Evolutionary conservation across 2,888 invertebrate species (phyloP).

Genomic region (Idaea dimidiata): DNA sequence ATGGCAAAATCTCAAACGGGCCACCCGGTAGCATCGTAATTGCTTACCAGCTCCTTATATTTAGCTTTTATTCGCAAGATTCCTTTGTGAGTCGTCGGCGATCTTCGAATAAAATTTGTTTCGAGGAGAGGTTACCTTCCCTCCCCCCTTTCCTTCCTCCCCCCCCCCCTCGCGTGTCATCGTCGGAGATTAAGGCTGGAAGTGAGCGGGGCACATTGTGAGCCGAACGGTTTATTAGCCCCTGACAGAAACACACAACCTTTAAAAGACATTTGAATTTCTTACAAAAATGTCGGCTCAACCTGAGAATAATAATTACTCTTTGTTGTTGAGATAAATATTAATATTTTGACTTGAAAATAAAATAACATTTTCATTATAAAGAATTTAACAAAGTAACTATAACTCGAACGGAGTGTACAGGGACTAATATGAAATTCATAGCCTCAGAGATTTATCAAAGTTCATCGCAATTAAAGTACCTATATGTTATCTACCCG

Average conservation of each 20-base stretch:
- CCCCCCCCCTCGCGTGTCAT: conserved; percentile 7
- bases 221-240: conserved; percentile 22
- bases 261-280: conserved; percentile 4
- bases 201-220: conserved; percentile 13
- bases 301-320: not conserved
- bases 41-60: conserved; percentile 39
- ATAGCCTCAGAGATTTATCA: not conserved
- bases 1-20: conserved; percentile 19
- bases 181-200: conserved; percentile 13
- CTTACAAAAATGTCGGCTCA: not conserved
- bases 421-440: not conserved
- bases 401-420: not conserved
- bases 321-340: not conserved
- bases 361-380: not conserved
- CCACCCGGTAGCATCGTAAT: conserved; percentile 38
- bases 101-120: conserved; percentile 20
- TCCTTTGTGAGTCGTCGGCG: conserved; percentile 27
- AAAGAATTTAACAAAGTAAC: not conserved
- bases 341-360: not conserved
- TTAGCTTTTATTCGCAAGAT: conserved; percentile 34
- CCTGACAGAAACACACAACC: conserved; percentile 5
- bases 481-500: not conserved
- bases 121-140: conserved; percentile 4
- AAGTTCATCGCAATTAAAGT: not conserved
- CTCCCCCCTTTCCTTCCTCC: not conserved